phyloP scores from a whole-genome alignment of 2,888 invertebrate genomes.

The Seira sanloemensis region DNA sequence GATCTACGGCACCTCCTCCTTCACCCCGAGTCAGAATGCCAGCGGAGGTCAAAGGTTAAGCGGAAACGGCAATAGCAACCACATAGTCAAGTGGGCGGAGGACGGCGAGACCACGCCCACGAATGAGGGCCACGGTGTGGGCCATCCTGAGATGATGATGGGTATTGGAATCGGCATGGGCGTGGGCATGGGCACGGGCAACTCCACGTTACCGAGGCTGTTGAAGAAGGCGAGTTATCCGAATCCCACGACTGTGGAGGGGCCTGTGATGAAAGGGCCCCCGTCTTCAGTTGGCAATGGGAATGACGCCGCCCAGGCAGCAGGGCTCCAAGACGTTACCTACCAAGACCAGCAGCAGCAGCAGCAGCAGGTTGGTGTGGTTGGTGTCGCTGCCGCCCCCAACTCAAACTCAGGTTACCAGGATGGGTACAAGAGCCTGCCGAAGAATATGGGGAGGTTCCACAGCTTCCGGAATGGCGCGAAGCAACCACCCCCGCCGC shows the following conservation, averaged over 20 bases:
- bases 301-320: not conserved
- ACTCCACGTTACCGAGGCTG: slow-evolving; percentile 88
- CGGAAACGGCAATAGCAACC: not conserved
- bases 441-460: slow-evolving; percentile 69
- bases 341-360: slow-evolving; percentile 40
- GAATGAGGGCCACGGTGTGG: slow-evolving; percentile 79
- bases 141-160: slow-evolving; percentile 23
- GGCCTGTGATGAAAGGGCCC: slow-evolving; percentile 6
- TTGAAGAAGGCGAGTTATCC: too few relatives aligned
- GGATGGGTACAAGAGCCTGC: slow-evolving; percentile 71
- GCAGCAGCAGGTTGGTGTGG: slow-evolving; percentile 42
- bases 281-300: too few relatives aligned
- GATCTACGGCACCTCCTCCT: slow-evolving; percentile 73
- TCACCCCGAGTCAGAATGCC: slow-evolving; percentile 43
- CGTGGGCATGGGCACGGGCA: slow-evolving; percentile 37
- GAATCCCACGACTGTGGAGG: slow-evolving; percentile 83
- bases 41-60: not conserved
- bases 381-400: too few relatives aligned
- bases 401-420: slow-evolving; percentile 38
- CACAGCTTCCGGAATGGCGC: slow-evolving; percentile 40
- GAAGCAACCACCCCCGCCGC: slow-evolving; percentile 71
- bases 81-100: slow-evolving; percentile 79
- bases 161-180: slow-evolving; percentile 2
- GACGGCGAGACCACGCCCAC: slow-evolving; percentile 94
- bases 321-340: slow-evolving; percentile 33